Evolutionary conservation across 2,797 vertebrate species (phyloP).

Genomic region (Parauchenoglanis punctatus): DNA sequence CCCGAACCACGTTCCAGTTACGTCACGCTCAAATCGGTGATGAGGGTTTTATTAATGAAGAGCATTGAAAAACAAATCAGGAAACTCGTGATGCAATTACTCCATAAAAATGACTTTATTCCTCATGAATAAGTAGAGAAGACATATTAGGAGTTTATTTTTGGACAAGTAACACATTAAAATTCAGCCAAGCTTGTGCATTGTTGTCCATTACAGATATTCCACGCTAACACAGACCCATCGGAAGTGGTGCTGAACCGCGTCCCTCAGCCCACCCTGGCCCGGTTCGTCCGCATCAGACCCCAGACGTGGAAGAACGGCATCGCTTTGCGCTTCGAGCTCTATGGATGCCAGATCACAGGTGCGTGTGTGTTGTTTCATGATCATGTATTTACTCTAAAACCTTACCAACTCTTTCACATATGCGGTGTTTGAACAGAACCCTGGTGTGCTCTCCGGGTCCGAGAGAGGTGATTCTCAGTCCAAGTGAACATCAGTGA

Average conservation of each 20-base stretch:
- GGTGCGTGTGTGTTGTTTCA: conserved; percentile 32
- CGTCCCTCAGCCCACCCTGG: conserved; percentile 87
- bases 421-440: not conserved
- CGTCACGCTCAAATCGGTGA: not conserved
- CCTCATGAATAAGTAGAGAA: not conserved
- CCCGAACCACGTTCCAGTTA: not conserved
- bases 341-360: conserved; percentile 74
- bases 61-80: not conserved
- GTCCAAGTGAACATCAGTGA: not conserved
- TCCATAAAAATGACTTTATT: not conserved
- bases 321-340: conserved; percentile 90
- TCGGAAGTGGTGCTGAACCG: conserved; percentile 93
- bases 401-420: not conserved
- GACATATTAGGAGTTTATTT: not conserved
- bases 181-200: not conserved
- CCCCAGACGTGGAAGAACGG: conserved; percentile 93
- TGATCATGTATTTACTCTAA: not conserved
- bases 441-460: not conserved
- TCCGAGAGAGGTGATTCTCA: not conserved
- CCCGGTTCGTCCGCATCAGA: conserved; percentile 89
- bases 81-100: not conserved
- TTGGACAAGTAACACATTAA: not conserved
- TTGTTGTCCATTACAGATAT: conserved; percentile 75
- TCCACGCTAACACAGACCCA: conserved; percentile 89
- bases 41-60: not conserved